These are phyloP conservation scores for Sialia sialis DNA, from an alignment of 2,113 vertebrate species.

Conservation along the genomic window DNA sequence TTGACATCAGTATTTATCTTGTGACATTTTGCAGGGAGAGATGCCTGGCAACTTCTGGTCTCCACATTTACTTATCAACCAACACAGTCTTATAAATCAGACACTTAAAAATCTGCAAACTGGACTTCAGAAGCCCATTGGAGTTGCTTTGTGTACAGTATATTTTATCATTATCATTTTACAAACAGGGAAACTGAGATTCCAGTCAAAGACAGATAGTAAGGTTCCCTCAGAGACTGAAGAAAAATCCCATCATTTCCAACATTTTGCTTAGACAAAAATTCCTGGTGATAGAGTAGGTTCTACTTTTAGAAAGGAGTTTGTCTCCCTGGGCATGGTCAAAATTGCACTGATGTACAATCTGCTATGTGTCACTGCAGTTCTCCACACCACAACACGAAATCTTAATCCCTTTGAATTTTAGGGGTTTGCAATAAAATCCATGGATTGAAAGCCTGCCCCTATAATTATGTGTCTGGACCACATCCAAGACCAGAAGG, in stretches of 20 bases:
- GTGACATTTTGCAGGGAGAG: not conserved
- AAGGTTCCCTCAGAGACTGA: not conserved
- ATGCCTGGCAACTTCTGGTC: not conserved
- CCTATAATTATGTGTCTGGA: slow-evolving; percentile 27
- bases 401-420: slow-evolving; percentile 43
- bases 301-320: not conserved
- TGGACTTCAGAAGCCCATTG: not conserved
- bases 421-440: slow-evolving; percentile 24
- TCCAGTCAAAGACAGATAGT: not conserved
- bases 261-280: not conserved
- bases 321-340: not conserved
- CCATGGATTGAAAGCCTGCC: slow-evolving; percentile 16
- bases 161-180: not conserved
- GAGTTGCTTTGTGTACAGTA: not conserved
- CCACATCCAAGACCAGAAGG: slow-evolving; percentile 38
- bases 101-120: not conserved
- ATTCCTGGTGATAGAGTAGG: not conserved
- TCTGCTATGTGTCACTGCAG: not conserved
- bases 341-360: not conserved
- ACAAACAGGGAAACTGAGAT: not conserved
- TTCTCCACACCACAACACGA: not conserved
- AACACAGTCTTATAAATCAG: not conserved
- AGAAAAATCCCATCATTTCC: not conserved
- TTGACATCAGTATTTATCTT: not conserved
- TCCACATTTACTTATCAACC: not conserved